Percentiles rank a stretch among this genome's conserved stretches.
Conservation (phyloP, 23 tunicate genomes). For the Phallusia fumigata region DNA sequence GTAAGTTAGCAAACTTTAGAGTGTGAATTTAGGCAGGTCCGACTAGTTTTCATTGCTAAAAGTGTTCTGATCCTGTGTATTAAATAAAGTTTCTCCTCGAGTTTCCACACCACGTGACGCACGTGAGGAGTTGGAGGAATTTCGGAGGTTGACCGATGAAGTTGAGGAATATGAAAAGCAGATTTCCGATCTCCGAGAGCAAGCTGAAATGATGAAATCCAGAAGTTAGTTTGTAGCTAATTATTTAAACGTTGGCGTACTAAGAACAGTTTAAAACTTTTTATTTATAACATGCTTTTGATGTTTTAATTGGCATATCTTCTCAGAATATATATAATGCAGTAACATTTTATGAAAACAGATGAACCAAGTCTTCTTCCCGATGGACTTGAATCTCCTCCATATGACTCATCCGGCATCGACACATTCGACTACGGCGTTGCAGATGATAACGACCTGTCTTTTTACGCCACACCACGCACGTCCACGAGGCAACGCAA, state of each 20-base stretch:
- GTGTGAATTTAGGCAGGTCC: too few relatives aligned
- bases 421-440: background rate
- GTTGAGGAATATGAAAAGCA: constrained; percentile 48
- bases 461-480: background rate
- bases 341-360: too few relatives aligned
- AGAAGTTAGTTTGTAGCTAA: background rate
- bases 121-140: constrained; percentile 49
- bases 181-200: constrained; percentile 25
- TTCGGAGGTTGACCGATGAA: constrained; percentile 44
- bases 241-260: too few relatives aligned
- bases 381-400: background rate
- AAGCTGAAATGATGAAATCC: constrained; percentile 15
- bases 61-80: background rate
- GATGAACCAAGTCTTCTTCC: background rate
- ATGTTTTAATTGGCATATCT: too few relatives aligned
- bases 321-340: too few relatives aligned
- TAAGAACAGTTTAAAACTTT: too few relatives aligned
- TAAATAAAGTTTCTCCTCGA: constrained; percentile 7
- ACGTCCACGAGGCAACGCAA: background rate
- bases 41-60: too few relatives aligned
- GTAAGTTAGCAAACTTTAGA: too few relatives aligned
- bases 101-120: constrained; percentile 22
- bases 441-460: background rate
- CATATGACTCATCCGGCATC: background rate
- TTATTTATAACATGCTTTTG: too few relatives aligned